A percentile compares a stretch with the other conserved stretches of the same genome.
phyloP scores from a whole-genome alignment of 2,888 invertebrate genomes.

The Pediacus dermestoides region DNA sequence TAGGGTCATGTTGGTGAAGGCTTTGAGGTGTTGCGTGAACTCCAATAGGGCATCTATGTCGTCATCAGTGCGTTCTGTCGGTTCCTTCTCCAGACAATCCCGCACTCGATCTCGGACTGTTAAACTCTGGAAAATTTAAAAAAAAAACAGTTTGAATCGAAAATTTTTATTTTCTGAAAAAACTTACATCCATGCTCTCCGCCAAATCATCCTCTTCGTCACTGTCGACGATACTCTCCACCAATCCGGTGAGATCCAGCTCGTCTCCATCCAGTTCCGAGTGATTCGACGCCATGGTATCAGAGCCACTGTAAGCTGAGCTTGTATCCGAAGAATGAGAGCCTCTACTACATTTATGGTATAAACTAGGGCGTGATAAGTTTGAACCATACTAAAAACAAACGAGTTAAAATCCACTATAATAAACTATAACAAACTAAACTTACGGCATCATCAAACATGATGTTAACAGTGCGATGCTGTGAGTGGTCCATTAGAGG shows the following conservation, averaged over 20 bases:
- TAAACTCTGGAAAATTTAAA: slow-evolving; percentile 61
- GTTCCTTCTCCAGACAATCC: slow-evolving; percentile 97
- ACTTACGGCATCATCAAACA: slow-evolving; percentile 46
- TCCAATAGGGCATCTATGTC: slow-evolving; percentile 94
- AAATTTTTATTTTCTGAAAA: background rate
- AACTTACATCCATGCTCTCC: slow-evolving; percentile 78
- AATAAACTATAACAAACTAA: background rate
- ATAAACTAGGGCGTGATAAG: slow-evolving; percentile 62
- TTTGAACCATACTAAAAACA: slow-evolving; percentile 44
- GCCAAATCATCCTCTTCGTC: slow-evolving; percentile 93
- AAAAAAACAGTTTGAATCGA: slow-evolving; percentile 4
- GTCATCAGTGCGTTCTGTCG: slow-evolving; percentile 89
- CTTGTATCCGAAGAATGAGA: slow-evolving; percentile 92
- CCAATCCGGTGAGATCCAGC: slow-evolving; percentile 88
- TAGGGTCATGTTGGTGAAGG: slow-evolving; percentile 96
- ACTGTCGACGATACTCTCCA: slow-evolving; percentile 93
- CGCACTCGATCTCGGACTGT: slow-evolving; percentile 91
- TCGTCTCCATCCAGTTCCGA: slow-evolving; percentile 77
- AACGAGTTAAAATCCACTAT: slow-evolving; percentile 14
- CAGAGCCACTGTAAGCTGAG: slow-evolving; percentile 94
- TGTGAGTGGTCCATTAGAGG: slow-evolving; percentile 47
- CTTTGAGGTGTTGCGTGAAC: slow-evolving; percentile 96
- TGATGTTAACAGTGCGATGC: slow-evolving; percentile 44
- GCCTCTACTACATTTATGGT: slow-evolving; percentile 78
- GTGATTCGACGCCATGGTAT: slow-evolving; percentile 92